Evolutionary conservation across 2,888 invertebrate genomes (phyloP).

Genomic region (Ochlodes sylvanus): DNA sequence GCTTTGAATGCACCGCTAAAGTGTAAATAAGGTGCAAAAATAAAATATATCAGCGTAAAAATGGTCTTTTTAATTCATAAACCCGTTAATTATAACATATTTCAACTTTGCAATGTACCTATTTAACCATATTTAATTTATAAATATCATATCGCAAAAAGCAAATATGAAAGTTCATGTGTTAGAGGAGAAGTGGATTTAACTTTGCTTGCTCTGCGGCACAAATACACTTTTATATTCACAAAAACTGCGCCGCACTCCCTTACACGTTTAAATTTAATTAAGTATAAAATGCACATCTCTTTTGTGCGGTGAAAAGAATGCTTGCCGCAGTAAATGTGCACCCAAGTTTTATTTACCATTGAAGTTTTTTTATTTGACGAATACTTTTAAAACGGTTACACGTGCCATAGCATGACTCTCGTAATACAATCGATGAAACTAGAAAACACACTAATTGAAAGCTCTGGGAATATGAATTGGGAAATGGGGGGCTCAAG

Average conservation of each 20-base stretch:
- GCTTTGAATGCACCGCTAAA: too few relatives aligned
- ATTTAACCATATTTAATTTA: constrained; percentile 31
- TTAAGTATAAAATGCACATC: constrained; percentile 74
- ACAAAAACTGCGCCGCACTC: constrained; percentile 49
- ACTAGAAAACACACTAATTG: too few relatives aligned
- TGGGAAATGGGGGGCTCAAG: too few relatives aligned
- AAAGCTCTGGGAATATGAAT: too few relatives aligned
- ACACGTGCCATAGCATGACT: too few relatives aligned
- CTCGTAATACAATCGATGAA: too few relatives aligned
- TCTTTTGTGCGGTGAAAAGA: constrained; percentile 67
- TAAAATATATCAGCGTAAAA: too few relatives aligned
- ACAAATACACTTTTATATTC: constrained; percentile 45
- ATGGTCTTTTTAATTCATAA: not conserved
- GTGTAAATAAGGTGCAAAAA: too few relatives aligned
- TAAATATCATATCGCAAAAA: constrained; percentile 11
- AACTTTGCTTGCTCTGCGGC: constrained; percentile 30
- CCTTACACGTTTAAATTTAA: constrained; percentile 73
- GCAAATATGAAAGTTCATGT: constrained; percentile 35
- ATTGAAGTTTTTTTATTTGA: not conserved
- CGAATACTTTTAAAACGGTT: too few relatives aligned
- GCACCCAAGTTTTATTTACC: constrained; percentile 47
- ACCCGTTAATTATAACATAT: constrained; percentile 1
- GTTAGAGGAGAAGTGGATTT: constrained; percentile 23
- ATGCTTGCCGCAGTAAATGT: constrained; percentile 62
- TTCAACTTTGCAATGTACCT: constrained; percentile 9